phyloP scores from a whole-genome alignment of 2,113 vertebrate genomes.

The Maccullochella peelii region DNA sequence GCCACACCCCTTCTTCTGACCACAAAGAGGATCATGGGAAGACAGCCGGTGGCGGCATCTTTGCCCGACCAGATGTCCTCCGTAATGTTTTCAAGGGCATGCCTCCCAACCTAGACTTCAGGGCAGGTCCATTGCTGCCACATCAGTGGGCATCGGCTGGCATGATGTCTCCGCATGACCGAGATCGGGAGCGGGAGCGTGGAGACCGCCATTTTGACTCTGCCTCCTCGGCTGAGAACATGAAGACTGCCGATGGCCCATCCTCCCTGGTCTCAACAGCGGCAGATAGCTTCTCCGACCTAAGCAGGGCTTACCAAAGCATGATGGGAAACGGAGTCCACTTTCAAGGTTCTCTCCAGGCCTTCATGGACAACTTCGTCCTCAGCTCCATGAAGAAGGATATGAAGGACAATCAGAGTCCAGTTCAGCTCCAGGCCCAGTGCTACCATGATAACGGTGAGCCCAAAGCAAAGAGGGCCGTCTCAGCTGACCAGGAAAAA shows the following conservation, averaged over 20 bases:
- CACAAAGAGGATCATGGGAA: constrained; percentile 91
- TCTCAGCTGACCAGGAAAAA: constrained; percentile 72
- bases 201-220: constrained; percentile 86
- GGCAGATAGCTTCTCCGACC: constrained; percentile 92
- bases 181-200: constrained; percentile 79
- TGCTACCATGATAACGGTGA: constrained; percentile 86
- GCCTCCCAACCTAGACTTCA: constrained; percentile 90
- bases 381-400: constrained; percentile 95
- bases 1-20: constrained; percentile 87
- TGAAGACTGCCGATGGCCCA: constrained; percentile 88
- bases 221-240: constrained; percentile 84
- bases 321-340: constrained; percentile 94
- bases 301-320: constrained; percentile 94
- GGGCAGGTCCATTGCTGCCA: constrained; percentile 88
- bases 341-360: constrained; percentile 97
- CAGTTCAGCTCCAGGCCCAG: constrained; percentile 76
- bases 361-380: constrained; percentile 98
- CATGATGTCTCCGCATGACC: constrained; percentile 87
- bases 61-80: constrained; percentile 94
- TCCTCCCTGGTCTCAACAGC: constrained; percentile 69
- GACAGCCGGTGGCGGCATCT: constrained; percentile 86
- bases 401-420: constrained; percentile 87
- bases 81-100: constrained; percentile 95
- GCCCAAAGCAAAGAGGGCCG: constrained; percentile 84
- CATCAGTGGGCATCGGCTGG: constrained; percentile 92